Evolutionary conservation across 2,888 invertebrate species (phyloP).

Genomic region (Epinotia nisella): DNA sequence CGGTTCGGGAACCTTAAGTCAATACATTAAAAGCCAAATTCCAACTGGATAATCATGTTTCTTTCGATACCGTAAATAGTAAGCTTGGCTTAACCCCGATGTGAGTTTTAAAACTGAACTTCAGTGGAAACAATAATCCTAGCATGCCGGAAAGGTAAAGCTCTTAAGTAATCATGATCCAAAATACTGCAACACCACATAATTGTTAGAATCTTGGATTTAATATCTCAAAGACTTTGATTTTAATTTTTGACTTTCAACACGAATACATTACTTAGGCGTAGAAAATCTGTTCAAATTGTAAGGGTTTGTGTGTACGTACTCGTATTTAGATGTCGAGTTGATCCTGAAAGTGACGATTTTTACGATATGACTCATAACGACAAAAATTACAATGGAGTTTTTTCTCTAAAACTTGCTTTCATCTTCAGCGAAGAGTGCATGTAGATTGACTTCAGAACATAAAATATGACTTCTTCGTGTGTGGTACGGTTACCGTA

Average conservation of each 20-base stretch:
- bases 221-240: background rate
- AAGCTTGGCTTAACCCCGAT: conserved; percentile 21
- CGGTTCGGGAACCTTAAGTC: background rate
- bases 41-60: background rate
- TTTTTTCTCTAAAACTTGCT: background rate
- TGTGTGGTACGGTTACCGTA: background rate
- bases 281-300: too few species aligned
- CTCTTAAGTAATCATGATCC: background rate
- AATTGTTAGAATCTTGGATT: background rate
- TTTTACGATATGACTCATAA: background rate
- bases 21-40: background rate
- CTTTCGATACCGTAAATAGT: conserved; percentile 16
- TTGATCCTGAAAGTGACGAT: background rate
- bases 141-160: background rate
- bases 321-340: too few species aligned
- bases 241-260: too few species aligned
- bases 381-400: background rate
- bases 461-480: background rate
- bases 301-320: too few species aligned
- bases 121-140: conserved; percentile 28
- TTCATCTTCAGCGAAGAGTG: background rate
- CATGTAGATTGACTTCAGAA: background rate
- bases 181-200: background rate
- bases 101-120: conserved; percentile 9
- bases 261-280: too few species aligned